A percentile compares a stretch with the other conserved stretches of the same genome.
These are phyloP conservation scores for Erithacus rubecula DNA, from an alignment of 2,797 vertebrate species.

Conservation along the genomic window DNA sequence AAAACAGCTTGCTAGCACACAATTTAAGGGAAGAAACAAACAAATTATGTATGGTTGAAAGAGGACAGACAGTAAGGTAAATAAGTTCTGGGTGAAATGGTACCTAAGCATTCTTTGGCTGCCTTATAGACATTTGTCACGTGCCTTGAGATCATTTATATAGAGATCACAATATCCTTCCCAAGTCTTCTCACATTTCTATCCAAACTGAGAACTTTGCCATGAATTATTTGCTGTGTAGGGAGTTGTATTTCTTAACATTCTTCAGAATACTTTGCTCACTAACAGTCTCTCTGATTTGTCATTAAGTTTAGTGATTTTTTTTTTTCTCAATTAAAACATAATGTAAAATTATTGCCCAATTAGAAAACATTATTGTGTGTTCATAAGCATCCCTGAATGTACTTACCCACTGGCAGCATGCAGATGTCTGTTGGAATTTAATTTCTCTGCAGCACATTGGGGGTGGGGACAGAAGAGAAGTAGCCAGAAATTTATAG, in stretches of 20 bases:
- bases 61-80: neutral
- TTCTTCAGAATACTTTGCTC: neutral
- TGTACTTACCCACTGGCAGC: neutral
- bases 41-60: neutral
- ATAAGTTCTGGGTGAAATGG: neutral
- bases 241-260: neutral
- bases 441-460: slow-evolving; percentile 14
- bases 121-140: neutral
- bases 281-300: neutral
- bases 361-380: slow-evolving; percentile 17
- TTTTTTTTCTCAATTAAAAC: neutral
- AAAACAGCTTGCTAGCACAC: neutral
- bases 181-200: neutral
- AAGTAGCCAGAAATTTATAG: slow-evolving; percentile 47
- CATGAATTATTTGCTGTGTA: neutral
- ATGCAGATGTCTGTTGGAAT: slow-evolving; percentile 42
- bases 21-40: neutral
- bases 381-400: slow-evolving; percentile 17
- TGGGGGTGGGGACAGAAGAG: slow-evolving; percentile 16
- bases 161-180: neutral
- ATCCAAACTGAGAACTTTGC: neutral
- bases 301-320: neutral
- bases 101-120: neutral
- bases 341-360: neutral
- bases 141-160: neutral